Conservation (phyloP, 2,797 vertebrate species). For the Muscicapa comitata region DNA sequence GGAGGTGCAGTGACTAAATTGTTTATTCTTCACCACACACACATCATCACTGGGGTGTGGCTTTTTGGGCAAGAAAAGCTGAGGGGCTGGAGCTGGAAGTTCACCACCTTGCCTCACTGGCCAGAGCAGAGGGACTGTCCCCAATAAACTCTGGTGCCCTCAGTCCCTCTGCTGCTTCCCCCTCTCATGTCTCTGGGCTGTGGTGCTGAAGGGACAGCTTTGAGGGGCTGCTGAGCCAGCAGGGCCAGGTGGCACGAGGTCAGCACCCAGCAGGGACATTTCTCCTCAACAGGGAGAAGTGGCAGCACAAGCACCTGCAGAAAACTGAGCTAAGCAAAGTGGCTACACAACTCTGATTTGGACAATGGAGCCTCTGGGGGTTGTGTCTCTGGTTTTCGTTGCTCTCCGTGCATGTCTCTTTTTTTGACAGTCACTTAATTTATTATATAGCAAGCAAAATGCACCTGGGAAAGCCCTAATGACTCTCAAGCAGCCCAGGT, state of each 20-base stretch:
- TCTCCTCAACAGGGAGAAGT: neutral
- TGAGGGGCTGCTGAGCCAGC: neutral
- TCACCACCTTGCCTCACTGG: neutral
- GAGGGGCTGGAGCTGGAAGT: neutral
- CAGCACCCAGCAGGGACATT: neutral
- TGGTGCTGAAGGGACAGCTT: neutral
- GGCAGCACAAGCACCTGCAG: neutral
- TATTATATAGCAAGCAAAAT: neutral
- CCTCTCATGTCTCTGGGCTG: neutral
- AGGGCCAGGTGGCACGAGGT: neutral
- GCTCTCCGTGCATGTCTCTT: neutral
- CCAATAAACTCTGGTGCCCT: neutral
- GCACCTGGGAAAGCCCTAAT: neutral
- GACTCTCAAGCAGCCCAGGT: neutral
- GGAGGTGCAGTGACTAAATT: neutral
- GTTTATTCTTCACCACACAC: neutral
- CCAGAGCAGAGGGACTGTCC: neutral
- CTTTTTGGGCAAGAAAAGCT: neutral
- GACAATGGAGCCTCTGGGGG: neutral
- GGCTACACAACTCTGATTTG: neutral
- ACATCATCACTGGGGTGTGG: neutral
- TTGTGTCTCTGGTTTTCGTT: neutral
- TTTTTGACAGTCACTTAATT: neutral
- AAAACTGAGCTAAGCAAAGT: neutral
- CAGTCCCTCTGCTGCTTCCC: neutral